These are phyloP conservation scores for Anableps anableps DNA, from an alignment of 2,797 vertebrate species.

Conservation along the genomic window DNA sequence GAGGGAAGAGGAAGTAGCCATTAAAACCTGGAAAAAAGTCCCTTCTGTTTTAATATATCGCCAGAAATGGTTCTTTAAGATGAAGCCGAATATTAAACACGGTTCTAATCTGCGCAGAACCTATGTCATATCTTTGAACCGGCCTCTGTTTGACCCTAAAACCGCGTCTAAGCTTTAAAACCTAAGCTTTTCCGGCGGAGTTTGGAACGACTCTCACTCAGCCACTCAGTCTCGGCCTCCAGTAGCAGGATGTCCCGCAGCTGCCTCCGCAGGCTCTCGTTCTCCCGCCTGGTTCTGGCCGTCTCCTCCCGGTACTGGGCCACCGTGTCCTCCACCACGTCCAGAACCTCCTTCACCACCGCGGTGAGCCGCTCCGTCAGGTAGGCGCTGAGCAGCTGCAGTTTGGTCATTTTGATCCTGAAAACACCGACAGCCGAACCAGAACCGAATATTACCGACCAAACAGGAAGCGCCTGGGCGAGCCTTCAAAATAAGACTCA, in stretches of 20 bases:
- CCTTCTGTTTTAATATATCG: background rate
- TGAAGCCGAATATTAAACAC: background rate
- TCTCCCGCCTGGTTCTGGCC: slow-evolving; percentile 73
- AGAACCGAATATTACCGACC: slow-evolving; percentile 40
- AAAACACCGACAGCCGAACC: slow-evolving; percentile 30
- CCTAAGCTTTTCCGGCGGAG: fast-evolving
- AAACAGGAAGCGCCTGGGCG: slow-evolving; percentile 29
- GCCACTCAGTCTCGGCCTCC: slow-evolving; percentile 71
- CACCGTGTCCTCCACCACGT: slow-evolving; percentile 81
- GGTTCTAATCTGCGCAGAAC: fast-evolving
- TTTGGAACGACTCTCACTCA: slow-evolving; percentile 57
- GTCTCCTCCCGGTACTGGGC: slow-evolving; percentile 82
- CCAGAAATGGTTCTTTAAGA: fast-evolving
- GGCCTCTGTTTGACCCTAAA: fast-evolving
- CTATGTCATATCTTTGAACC: fast-evolving
- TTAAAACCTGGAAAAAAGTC: background rate
- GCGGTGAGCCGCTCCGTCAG: slow-evolving; percentile 79
- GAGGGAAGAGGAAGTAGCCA: background rate
- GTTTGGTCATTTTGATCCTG: slow-evolving; percentile 77
- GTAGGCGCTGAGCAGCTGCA: slow-evolving; percentile 77
- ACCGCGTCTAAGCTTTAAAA: fast-evolving
- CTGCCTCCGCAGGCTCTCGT: slow-evolving; percentile 78
- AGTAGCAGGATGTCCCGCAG: slow-evolving; percentile 79
- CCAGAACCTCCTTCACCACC: slow-evolving; percentile 79
- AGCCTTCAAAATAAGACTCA: slow-evolving; percentile 43